Evolutionary conservation across 2,113 vertebrate genomes (phyloP), one percentile per base, ranked within the genome.

Genomic region (Vanacampus margaritifer): DNA sequence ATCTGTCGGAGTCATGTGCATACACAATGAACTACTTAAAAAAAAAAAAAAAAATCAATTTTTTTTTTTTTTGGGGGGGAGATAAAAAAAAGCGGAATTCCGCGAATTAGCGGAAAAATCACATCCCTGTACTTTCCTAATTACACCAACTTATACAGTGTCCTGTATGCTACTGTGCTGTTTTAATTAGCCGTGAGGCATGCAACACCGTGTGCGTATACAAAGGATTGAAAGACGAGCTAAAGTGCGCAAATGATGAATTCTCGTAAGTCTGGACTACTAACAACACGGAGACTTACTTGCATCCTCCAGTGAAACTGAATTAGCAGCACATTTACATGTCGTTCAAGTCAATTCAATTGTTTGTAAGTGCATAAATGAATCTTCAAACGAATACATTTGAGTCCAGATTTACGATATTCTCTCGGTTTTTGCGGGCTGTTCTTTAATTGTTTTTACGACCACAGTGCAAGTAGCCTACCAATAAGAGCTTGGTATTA

Each of bases 371-470:
- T 0, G 51, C 54, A 53, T 14, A 71, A 71, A 87, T 83, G 67
- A 67, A 82, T 85, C 74, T 86, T 86, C 76, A 69, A 79, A 82
- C 72, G 67, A 79, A 59, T 67, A 77, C 67, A 81, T 71, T 64
- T 73, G 77, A 70, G 73, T 24, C 21, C 67, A 73, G 53, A 67
- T 79, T 53, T 67, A 72, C 24, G 75, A 79, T 84, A 85, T 83
- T 85, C 75, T 89, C 71, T 78, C 71, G 69, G 82, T 80, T 82
- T 78, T 72, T 70, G 78, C 73, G 76, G 71, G 74, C 64, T 26
- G 53, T 84, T 83, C 73, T 85, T 85, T 84, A 85, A 79, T 87
- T 87, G 86, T 89, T 86, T 88, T 72, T 78, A 71, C 58, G 63
- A 67, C 79, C 78, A 65, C 67, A 72, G 64, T 78, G 68, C 62